Base-by-base conservation (phyloP, 2,113 vertebrate species). In the Paradoxurus hermaphroditus region DNA sequence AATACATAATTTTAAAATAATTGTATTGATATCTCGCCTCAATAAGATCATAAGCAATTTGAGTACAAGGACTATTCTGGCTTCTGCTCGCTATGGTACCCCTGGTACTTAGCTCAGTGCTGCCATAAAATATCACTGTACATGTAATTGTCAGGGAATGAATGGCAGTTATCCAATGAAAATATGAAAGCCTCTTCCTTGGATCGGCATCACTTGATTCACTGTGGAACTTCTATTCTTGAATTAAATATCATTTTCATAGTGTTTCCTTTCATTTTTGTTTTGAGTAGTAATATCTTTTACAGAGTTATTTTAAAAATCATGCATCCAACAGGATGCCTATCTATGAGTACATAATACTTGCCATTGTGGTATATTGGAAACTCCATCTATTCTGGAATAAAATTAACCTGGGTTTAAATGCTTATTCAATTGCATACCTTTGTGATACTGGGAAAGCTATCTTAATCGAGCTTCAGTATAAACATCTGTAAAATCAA, bases 401-500 rank as follows among this genome's bases (percentile, higher is more conserved):
- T 56, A 89, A 97, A 90, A 96, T 83, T 59, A 77, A 56, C 25
- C 21, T 95, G n/a, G 8, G 10, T 53, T 86, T 51, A 89, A 49
- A 62, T 86, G 21, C 23, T 65, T 90, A 25, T 13, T 85, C 1
- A 4, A 11, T 21, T 56, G 81, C 2, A 2, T 77, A 68, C 21
- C 19, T 88, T 1, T 63, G 65, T 90, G 59, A 86, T 72, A 56
- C 46, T 15, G 41, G n/a, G 7, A 8, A 87, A 88, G 27, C 44
- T 83, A 68, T 44, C 21, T 79, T 87, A 90, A 82, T 79, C 81
- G 49, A 56, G 7, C n/a, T 73, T 91, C 11, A 72, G 41, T 82
- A 34, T 7, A 93, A 87, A 91, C 8, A 96, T 67, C 5, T 59
- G 77, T 65, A 90, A 90, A 84, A 86, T 92, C 56, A 95, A 90